A percentile compares a stretch with the other conserved stretches of the same genome.
Conservation (phyloP, 37 sponge, comb jelly and placozoan species). For the Agelas oroides region DNA sequence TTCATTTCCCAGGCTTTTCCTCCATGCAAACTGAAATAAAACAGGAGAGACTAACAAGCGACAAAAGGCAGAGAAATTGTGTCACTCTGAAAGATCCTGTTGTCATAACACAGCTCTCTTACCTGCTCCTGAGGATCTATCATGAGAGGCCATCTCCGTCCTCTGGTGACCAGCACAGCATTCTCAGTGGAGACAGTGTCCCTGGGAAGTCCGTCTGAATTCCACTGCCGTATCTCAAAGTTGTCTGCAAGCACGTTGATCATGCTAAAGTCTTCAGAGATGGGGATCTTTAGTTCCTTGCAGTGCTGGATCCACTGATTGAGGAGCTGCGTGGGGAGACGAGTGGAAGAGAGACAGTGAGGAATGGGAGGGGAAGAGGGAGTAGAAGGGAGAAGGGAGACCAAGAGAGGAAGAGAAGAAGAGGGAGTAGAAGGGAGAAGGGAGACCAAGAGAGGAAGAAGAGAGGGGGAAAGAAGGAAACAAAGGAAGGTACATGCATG, state of each 20-base stretch:
- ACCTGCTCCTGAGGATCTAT: constrained; percentile 99
- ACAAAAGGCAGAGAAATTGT: background rate
- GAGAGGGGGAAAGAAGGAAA: too few relatives aligned
- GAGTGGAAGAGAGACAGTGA: too few relatives aligned
- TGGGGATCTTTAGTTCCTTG: constrained; percentile 91
- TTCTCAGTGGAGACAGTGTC: constrained; percentile 98
- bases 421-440: too few relatives aligned
- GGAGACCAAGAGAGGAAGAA: too few relatives aligned
- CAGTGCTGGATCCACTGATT: constrained; percentile 84
- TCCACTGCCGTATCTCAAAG: constrained; percentile 98
- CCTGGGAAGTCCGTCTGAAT: constrained; percentile 92
- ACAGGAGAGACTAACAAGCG: too few relatives aligned
- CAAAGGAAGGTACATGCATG: too few relatives aligned
- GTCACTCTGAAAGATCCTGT: too few relatives aligned
- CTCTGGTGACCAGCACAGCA: constrained; percentile 94
- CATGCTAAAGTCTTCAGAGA: constrained; percentile 81
- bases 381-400: too few relatives aligned
- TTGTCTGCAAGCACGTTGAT: constrained; percentile 82
- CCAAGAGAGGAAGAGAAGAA: too few relatives aligned
- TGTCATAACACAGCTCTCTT: background rate
- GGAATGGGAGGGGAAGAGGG: too few relatives aligned
- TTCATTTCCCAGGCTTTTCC: too few relatives aligned
- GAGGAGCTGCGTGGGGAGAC: constrained; percentile 66
- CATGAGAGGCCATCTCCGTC: constrained; percentile 98
- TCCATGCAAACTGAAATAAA: too few relatives aligned